Evolutionary conservation across 2,113 vertebrate species (phyloP).

Genomic region (Scophthalmus maximus): DNA sequence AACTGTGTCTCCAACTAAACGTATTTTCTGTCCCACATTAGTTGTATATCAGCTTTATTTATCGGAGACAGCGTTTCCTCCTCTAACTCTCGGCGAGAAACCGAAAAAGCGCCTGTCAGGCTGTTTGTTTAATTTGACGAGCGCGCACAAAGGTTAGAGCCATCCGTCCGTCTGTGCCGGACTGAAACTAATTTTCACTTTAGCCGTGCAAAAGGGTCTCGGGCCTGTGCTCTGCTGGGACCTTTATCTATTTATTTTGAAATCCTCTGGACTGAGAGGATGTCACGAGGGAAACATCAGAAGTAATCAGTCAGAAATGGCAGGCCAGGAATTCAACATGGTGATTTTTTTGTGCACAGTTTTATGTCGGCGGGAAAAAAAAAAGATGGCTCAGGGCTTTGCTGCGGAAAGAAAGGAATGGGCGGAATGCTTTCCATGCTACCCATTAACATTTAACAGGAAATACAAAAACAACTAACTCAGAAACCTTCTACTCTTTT

Average conservation of each 20-base stretch:
- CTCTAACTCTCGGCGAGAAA: too few species aligned
- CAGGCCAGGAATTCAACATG: conserved; percentile 62
- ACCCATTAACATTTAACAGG: background rate
- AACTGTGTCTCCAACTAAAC: too few species aligned
- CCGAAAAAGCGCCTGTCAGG: background rate
- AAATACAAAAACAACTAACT: conserved; percentile 3
- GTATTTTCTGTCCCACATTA: too few species aligned
- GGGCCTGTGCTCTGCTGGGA: conserved; percentile 8
- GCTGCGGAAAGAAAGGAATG: conserved; percentile 30
- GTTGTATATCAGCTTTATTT: background rate
- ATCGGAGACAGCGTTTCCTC: background rate
- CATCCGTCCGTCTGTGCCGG: background rate
- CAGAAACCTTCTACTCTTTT: background rate
- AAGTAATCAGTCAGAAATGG: conserved; percentile 61
- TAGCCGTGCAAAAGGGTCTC: conserved; percentile 31
- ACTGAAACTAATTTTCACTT: conserved; percentile 37
- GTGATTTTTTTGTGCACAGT: conserved; percentile 28
- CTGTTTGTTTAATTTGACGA: conserved; percentile 1
- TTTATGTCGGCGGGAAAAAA: conserved; percentile 30
- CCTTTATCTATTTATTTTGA: background rate
- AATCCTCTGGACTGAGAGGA: conserved; percentile 31
- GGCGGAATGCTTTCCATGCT: background rate
- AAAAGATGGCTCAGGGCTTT: conserved; percentile 27
- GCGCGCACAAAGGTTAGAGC: background rate
- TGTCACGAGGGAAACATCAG: conserved; percentile 47